Base-by-base conservation (phyloP, 2,113 vertebrate species). In the Lota lota region DNA sequence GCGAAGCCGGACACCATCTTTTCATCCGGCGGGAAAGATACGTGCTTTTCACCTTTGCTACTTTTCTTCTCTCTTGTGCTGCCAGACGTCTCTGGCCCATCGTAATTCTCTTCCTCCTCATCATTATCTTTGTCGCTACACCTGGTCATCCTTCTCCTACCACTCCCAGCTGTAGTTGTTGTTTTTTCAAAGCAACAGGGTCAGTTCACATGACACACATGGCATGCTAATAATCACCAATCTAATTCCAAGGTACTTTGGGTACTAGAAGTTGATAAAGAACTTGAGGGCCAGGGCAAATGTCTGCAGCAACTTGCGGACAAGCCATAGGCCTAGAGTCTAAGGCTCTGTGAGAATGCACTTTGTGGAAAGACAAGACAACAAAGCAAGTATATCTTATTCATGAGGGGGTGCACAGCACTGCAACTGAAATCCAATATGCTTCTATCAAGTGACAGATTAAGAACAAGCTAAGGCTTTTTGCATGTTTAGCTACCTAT, bases 1-100 rank as follows among this genome's bases (percentile, higher is more conserved):
- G 87, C 87, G 71, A 91, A 89, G 19, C 86, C 84, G 0, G 89
- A 92, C 20, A 92, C 90, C 8, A 93, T 91, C 65, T 88, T 76
- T 22, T 87, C 90, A 36, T 91, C 92, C 0, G 90, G 87, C 14
- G 91, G 89, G 67, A 93, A 93, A 15, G 89, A 88, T 72, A 93
- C 92, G 33, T 33, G 89, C 73, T 91, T 92, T 17, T 66, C 80
- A 33, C 61, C 74, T 75, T 83, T 84, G 17, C 60, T 61, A 51
- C 84, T 82, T 66, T 74, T 89, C 64, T 75, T 74, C 15, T 22
- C 54, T 64, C 59, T 7, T 33, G 28, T 4, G 28, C 28, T 33
- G 28, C 28, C 28, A 33, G 28, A 33, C 28, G 40, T 47, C 10
- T 47, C 68, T 20, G 59, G 69, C 58, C 65, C 66, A 47, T 57